phyloP scores from a whole-genome alignment of 23 tunicate genomes.

The Aplidium turbinatum region DNA sequence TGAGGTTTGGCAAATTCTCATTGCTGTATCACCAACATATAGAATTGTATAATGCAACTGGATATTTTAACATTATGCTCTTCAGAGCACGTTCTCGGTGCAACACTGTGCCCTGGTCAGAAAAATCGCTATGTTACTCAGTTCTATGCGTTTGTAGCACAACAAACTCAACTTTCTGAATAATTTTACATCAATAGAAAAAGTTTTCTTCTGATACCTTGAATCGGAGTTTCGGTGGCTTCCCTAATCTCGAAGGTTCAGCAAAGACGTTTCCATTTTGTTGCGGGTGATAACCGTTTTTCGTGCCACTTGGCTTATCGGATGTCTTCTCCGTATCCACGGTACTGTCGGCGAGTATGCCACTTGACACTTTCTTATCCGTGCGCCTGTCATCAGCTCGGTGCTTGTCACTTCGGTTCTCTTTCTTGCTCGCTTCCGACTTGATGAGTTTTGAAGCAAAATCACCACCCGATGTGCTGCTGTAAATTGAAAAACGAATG shows the following conservation, averaged over 20 bases:
- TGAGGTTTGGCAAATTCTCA: no score
- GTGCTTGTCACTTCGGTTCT: conserved; percentile 18
- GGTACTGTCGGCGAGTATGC: conserved; percentile 39
- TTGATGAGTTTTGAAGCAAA: conserved; percentile 53
- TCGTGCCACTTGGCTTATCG: neutral
- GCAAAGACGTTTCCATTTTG: neutral
- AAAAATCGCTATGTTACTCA: no score
- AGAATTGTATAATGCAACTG: no score
- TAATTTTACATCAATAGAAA: no score
- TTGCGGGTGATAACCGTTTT: neutral
- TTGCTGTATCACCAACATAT: no score
- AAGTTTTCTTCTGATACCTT: conserved; percentile 55
- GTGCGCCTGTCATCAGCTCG: conserved; percentile 31
- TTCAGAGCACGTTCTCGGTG: no score
- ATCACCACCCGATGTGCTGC: conserved; percentile 48
- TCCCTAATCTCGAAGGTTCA: conserved; percentile 8
- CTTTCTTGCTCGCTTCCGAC: conserved; percentile 44
- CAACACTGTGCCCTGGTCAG: no score
- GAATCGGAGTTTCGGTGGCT: conserved; percentile 76
- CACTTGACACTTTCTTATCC: conserved; percentile 48
- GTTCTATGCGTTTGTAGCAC: no score
- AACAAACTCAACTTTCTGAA: no score
- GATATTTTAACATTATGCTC: no score
- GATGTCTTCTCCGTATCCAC: neutral
- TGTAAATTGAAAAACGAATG: no score